Base-by-base conservation (phyloP, 2,888 invertebrate genomes). In the Caenorhabditis sulstoni region DNA sequence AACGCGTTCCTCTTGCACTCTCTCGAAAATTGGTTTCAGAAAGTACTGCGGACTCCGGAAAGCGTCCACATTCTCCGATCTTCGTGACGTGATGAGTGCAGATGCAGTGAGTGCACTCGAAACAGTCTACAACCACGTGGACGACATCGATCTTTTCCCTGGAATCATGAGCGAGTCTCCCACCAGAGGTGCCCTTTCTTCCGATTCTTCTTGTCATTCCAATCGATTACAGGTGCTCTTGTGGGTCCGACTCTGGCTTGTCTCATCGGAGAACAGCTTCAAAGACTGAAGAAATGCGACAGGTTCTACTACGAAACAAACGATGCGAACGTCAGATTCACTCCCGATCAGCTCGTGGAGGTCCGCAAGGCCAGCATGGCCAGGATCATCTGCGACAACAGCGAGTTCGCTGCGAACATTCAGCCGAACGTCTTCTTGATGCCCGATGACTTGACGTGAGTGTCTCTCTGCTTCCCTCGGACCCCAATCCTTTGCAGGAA, bases 61-160 rank as follows among this genome's bases (percentile, higher is more conserved):
- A 67, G 96, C 96, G 0, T 92, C 93, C 0, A 93, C 93, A 0
- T 97, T 96, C 91, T 95, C 95, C 65, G 97, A 97, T 90, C 92
- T 97, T 22, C 93, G 94, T 0, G 91, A 91, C 0, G 92, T 94
- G 23, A 93, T 95, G 87, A 94, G 95, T 87, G 91, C 92, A 0
- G 92, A 93, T 9, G 93, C 94, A 7, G 76, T 87, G 8, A 67
- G 64, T 16, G 87, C 88, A 1, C 79, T 89, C 2, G 79, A 82
- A 37, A 76, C 81, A 20, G 86, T 82, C 12, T 89, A 89, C 83
- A 90, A 90, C 2, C 94, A 94, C 1, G 96, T 97, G 0, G 96
- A 97, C 88, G 97, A 98, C 91, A 95, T 98, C 70, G 92, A 98
- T 91, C 92, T 97, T 2, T 98, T 97, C 93, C 95, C 96, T 0